Conservation (phyloP, 1,140 invertebrate genomes). For the Ostrea denselamellosa region DNA sequence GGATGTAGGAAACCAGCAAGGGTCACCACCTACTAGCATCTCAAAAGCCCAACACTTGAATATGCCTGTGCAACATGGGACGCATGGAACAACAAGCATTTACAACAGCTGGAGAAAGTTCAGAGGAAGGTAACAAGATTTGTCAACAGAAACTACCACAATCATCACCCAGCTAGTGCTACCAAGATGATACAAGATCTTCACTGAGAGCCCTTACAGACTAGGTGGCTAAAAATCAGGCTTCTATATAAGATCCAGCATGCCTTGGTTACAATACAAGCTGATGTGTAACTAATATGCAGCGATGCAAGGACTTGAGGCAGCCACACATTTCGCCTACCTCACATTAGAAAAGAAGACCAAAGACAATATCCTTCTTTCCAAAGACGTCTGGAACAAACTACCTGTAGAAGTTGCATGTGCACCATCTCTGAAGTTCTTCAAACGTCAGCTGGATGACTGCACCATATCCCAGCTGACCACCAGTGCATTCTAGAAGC, state of each 20-base stretch:
- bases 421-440: neutral
- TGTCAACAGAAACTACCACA: neutral
- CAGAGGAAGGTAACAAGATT: constrained; percentile 3
- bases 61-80: no score
- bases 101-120: constrained; percentile 9
- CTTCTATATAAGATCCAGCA: constrained; percentile 41
- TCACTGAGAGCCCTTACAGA: neutral
- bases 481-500: neutral
- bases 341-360: neutral
- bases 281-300: neutral
- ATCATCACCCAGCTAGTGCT: constrained; percentile 4
- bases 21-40: no score
- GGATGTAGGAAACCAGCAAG: no score
- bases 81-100: neutral
- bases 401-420: neutral
- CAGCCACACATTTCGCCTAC: neutral
- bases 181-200: constrained; percentile 21
- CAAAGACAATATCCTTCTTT: neutral
- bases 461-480: neutral
- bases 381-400: neutral
- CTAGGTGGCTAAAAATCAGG: neutral
- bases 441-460: neutral
- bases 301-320: neutral
- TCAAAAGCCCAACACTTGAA: no score
- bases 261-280: constrained; percentile 28